Conservation (phyloP, 2,113 vertebrate genomes). For the Oceanodroma tethys region DNA sequence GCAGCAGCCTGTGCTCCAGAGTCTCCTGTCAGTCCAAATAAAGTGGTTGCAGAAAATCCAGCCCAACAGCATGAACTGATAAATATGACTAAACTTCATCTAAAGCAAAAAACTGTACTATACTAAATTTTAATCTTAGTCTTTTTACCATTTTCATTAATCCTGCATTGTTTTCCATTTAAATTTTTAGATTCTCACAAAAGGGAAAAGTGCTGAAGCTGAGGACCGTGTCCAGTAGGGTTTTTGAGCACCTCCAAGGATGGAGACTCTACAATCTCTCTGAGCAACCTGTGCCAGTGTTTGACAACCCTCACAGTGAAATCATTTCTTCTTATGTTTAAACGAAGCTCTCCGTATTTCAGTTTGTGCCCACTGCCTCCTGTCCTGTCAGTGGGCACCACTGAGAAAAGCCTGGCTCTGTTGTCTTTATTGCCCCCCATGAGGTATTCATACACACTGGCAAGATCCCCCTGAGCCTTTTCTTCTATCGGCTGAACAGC, state of each 20-base stretch:
- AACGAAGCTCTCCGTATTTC: background rate
- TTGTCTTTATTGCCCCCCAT: background rate
- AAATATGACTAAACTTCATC: background rate
- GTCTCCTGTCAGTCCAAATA: background rate
- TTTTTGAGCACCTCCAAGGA: background rate
- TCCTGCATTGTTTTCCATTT: background rate
- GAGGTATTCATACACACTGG: background rate
- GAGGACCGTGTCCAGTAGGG: background rate
- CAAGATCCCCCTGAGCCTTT: background rate
- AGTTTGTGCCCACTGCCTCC: background rate
- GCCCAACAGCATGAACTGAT: background rate
- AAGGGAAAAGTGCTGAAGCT: background rate
- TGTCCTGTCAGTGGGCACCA: background rate
- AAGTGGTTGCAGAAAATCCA: background rate
- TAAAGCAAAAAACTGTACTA: background rate
- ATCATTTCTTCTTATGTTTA: background rate
- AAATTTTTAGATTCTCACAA: background rate
- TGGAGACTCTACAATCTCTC: background rate
- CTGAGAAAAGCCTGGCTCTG: background rate
- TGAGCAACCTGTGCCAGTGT: background rate
- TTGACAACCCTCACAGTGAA: background rate
- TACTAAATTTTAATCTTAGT: background rate
- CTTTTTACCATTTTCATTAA: background rate
- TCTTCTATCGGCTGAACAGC: background rate
- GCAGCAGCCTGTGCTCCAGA: background rate